Percentiles rank a stretch among this genome's conserved stretches.
Evolutionary conservation across 2,888 invertebrate species (phyloP).

Genomic region (Acronicta aceris): DNA sequence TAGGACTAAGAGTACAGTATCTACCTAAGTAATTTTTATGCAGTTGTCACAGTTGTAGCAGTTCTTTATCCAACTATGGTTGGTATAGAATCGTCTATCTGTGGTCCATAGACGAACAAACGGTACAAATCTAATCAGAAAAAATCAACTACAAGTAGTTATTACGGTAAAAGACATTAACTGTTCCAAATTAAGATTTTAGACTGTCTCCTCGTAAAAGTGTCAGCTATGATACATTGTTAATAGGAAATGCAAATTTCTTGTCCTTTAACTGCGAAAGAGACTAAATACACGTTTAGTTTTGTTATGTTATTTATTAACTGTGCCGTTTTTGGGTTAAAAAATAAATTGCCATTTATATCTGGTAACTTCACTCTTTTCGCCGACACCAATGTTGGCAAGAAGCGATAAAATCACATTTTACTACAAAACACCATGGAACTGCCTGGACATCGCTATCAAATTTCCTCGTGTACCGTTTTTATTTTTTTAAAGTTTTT

Average conservation of each 20-base stretch:
- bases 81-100: too few species aligned
- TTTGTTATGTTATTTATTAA: conserved; percentile 24
- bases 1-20: too few species aligned
- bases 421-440: conserved; percentile 56
- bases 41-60: too few species aligned
- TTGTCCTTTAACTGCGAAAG: neutral
- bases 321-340: conserved; percentile 30
- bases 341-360: conserved; percentile 54
- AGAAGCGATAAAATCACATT: conserved; percentile 61
- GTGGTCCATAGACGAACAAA: too few species aligned
- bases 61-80: too few species aligned
- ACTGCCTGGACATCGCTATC: conserved; percentile 34
- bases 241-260: neutral
- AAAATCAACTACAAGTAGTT: too few species aligned
- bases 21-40: too few species aligned
- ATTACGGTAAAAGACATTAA: neutral
- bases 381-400: conserved; percentile 58
- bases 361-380: conserved; percentile 37
- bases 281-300: conserved; percentile 12
- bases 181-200: neutral
- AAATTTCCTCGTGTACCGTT: conserved; percentile 47
- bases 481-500: conserved; percentile 8
- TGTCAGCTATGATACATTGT: neutral
- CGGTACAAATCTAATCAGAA: too few species aligned
- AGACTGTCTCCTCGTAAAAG: neutral